Base-by-base conservation (phyloP, 2,113 vertebrate species). In the Trichechus manatus region DNA sequence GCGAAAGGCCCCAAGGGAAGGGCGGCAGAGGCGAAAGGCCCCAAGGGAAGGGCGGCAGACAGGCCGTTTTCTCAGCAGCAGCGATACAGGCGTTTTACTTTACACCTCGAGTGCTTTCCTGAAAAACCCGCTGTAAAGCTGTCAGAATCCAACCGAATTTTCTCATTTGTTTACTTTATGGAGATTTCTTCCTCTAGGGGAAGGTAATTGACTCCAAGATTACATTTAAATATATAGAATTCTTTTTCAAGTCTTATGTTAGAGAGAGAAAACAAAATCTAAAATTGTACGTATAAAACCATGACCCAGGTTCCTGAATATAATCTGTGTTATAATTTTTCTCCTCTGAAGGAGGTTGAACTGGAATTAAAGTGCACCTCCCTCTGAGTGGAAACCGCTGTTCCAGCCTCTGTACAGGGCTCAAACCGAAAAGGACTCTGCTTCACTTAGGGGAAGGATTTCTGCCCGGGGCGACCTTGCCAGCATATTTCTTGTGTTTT, bases 221-320 rank as follows among this genome's bases (percentile, higher is more conserved):
- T 68, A 31, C 2, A 85, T 47, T 90, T 82, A 85, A 78, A 47
- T 31, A 19, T 36, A 11, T 42, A 72, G 50, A 59, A 89, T 72
- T 89, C 27, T 89, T 97, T 75, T 86, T 78, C 47, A 89, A 50
- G 31, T 63, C 31, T 4, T 59, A 80, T 42, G 9, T 63, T 56
- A 81, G 75, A 75, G 77, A 94, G 63, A 93, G 94, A 85, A 87
- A 11, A 29, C 74, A 94, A 47, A 82, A 70, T 47, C 84, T 66
- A 77, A 82, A 20, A 47, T 68, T 80, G 25, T 84, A 33, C 47
- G 1, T 75, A 3, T 93, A 20, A 59, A 74, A 64, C 70, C 53
- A 2, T 68, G 19, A 70, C 15, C n/a, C 53, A 44, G 84, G 27
- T 66, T 63, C 56, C 47, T 53, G 84, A 68, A n/a, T 75, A 79